These are phyloP conservation scores for Polyploca ridens DNA, from an alignment of 2,888 invertebrate species.

Conservation along the genomic window DNA sequence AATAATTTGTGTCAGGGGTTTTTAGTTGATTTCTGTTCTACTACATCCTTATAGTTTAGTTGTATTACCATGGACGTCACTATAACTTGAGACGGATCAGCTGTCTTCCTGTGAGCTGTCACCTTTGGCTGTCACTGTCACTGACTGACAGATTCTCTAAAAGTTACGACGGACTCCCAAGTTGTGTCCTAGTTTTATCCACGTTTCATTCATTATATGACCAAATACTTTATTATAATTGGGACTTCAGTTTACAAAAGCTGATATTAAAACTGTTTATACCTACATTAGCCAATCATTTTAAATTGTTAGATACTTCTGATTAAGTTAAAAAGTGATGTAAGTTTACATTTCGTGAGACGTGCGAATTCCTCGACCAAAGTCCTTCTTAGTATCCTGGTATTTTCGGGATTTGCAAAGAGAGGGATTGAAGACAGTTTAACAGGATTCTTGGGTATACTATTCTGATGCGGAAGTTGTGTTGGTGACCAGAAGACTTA, in stretches of 20 bases:
- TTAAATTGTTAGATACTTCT: neutral
- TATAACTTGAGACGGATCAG: neutral
- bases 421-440: neutral
- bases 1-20: too few relatives aligned
- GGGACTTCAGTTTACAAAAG: neutral
- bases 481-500: neutral
- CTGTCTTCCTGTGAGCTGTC: neutral
- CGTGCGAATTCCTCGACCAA: neutral
- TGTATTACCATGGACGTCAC: neutral
- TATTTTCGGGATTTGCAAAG: neutral
- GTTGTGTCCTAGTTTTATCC: neutral
- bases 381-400: neutral
- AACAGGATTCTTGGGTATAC: neutral
- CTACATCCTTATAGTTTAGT: too few relatives aligned
- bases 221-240: neutral
- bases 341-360: conserved; percentile 2
- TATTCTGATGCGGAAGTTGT: neutral
- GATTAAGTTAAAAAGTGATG: neutral
- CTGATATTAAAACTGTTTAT: neutral
- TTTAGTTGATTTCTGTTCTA: too few relatives aligned
- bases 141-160: neutral
- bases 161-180: neutral
- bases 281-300: neutral
- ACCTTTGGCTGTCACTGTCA: conserved; percentile 6
- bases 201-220: neutral